These are phyloP conservation scores for Sylvilagus bachmani DNA, from an alignment of 2,113 vertebrate genomes.

Conservation along the genomic window DNA sequence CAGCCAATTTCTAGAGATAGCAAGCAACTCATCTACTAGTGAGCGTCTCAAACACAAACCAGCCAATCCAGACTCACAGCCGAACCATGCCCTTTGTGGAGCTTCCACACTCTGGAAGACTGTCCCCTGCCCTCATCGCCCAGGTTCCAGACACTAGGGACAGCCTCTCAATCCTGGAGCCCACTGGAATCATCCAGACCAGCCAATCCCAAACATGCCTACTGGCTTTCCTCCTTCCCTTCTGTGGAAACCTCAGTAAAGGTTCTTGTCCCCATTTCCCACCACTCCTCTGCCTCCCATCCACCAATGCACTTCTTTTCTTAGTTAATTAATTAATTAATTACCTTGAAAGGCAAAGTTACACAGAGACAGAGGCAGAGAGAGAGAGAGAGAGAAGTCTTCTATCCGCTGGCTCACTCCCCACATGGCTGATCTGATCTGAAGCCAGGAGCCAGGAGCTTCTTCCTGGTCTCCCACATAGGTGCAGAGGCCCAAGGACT, in stretches of 20 bases:
- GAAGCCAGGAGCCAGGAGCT: too few relatives aligned
- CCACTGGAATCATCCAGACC: background rate
- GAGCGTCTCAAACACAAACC: background rate
- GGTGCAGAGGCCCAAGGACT: too few relatives aligned
- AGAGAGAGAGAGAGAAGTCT: too few relatives aligned
- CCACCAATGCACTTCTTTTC: too few relatives aligned
- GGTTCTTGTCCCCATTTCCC: rapidly evolving
- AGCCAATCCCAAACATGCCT: background rate
- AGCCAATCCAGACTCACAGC: too few relatives aligned
- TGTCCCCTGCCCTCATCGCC: background rate
- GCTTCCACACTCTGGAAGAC: too few relatives aligned
- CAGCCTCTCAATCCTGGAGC: background rate
- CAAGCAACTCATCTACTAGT: rapidly evolving
- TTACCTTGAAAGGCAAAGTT: too few relatives aligned
- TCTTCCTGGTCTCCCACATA: too few relatives aligned
- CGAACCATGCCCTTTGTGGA: background rate
- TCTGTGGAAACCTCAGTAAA: background rate
- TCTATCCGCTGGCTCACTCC: too few relatives aligned
- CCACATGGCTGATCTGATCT: too few relatives aligned
- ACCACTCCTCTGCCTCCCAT: background rate
- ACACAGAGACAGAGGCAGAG: too few relatives aligned
- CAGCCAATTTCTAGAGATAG: background rate
- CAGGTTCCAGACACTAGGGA: background rate
- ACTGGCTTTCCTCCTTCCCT: background rate
- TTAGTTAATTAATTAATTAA: too few relatives aligned